A percentile compares a stretch with the other conserved stretches of the same genome.
Evolutionary conservation across 2,888 invertebrate species (phyloP).

Genomic region (Apamea sordens): DNA sequence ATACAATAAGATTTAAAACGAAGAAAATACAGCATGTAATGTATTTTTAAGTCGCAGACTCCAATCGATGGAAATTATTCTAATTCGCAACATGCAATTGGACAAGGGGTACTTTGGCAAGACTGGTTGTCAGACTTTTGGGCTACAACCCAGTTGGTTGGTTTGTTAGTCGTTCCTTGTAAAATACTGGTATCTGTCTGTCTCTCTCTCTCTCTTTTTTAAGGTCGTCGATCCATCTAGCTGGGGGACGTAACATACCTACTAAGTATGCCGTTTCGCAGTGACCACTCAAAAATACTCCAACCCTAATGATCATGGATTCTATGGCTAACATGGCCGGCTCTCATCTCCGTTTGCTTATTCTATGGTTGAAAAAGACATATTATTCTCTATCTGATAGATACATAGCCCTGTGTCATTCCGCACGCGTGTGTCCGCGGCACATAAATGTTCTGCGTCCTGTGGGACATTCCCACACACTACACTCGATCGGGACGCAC

Average conservation of each 20-base stretch:
- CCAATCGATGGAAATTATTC: background rate
- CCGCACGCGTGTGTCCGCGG: constrained; percentile 86
- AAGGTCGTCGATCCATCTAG: background rate
- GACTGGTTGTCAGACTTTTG: too few relatives aligned
- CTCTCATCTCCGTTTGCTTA: background rate
- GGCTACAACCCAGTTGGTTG: too few relatives aligned
- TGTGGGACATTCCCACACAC: constrained; percentile 79
- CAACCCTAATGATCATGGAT: background rate
- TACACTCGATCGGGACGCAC: constrained; percentile 51
- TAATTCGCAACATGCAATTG: background rate
- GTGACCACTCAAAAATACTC: background rate
- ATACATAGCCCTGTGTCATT: constrained; percentile 70
- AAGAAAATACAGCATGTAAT: background rate
- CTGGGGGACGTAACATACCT: too few relatives aligned
- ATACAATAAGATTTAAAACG: background rate
- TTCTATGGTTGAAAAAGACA: background rate
- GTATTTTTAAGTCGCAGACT: background rate
- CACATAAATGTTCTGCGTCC: constrained; percentile 80
- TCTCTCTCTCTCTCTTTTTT: too few relatives aligned
- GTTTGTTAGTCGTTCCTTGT: too few relatives aligned
- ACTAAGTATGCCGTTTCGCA: background rate
- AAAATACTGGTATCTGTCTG: too few relatives aligned
- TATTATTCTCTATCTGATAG: constrained; percentile 63
- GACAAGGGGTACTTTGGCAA: too few relatives aligned
- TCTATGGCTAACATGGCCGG: background rate